phyloP scores from a whole-genome alignment of 1,140 invertebrate species.

The Drosophila guanche region DNA sequence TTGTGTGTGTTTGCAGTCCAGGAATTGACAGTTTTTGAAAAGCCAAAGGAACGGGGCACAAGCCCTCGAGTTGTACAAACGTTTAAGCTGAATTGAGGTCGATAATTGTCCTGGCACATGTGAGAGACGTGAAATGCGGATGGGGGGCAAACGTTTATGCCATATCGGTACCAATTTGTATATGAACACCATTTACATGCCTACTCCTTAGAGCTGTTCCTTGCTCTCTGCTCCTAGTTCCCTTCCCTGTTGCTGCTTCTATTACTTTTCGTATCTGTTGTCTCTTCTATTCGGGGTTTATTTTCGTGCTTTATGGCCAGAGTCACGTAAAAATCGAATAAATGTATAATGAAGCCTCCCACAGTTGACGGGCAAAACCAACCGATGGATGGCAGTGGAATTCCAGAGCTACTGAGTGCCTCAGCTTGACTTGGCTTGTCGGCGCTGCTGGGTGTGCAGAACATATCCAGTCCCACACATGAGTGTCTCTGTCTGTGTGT shows the following conservation, averaged over 20 bases:
- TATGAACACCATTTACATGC: conserved; percentile 52
- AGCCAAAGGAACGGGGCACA: not conserved
- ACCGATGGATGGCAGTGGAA: conserved; percentile 10
- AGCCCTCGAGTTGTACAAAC: conserved; percentile 33
- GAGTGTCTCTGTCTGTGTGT: not conserved
- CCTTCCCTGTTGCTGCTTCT: conserved; percentile 15
- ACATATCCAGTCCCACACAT: too few species aligned
- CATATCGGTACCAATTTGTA: conserved; percentile 60
- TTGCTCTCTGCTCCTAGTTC: not conserved
- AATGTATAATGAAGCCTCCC: conserved; percentile 68
- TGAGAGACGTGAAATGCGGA: not conserved
- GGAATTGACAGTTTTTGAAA: conserved; percentile 27
- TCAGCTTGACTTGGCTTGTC: not conserved
- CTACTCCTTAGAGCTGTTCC: conserved; percentile 8
- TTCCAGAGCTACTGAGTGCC: conserved; percentile 47
- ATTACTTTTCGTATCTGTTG: conserved; percentile 31
- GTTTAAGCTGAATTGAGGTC: conserved; percentile 74
- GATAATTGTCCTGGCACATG: conserved; percentile 66
- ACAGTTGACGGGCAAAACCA: too few species aligned
- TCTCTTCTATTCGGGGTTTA: conserved; percentile 44
- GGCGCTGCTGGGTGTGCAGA: too few species aligned
- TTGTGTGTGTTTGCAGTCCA: not conserved
- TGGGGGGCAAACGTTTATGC: conserved; percentile 33
- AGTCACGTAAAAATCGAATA: conserved; percentile 77
- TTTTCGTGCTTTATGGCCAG: conserved; percentile 72